Evolutionary conservation across 1,140 invertebrate genomes (phyloP), one percentile per base, ranked within the genome.

Genomic region (Drosophila fuyamai): DNA sequence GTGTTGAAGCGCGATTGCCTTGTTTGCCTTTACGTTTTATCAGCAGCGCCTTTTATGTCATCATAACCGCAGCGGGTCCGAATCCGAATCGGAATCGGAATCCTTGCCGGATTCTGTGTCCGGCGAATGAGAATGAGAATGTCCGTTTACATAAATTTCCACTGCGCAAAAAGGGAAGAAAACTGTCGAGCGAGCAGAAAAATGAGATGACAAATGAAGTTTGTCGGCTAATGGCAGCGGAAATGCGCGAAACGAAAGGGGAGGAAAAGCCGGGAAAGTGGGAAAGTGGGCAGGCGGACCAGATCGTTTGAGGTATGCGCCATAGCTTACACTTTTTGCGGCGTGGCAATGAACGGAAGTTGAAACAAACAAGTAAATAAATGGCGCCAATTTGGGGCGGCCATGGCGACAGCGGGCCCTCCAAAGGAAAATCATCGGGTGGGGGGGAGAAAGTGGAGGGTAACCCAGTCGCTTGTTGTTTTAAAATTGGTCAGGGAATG

Each of bases 361-460:
- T 89, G 84, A 90, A 89, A 89, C 84, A 89, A 89, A 89, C 84
- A 89, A 89, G 84, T 90, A 90, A 89, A 89, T 89, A 89, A 89
- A 89, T 90, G 84, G 84, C 84, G 84, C 84, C 84, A 89, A 90
- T 89, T 89, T 72, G 68, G 84, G 85, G 75, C 63, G 73, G 65
- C 57, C 44, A 70, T 68, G 75, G 51, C 63, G 63, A 65, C 71
- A 57, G 61, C 48, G 23, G 14, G 12, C 32, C 29, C 23, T 55
- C 16, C 14, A 41, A 29, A 13, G 18, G 27, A 43, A 46, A 18
- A 32, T 14, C 12, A 23, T 23, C 3, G 23, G 16, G 18, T 14
- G n/a, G 40, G 44, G 44, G 12, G 14, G 3, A 12, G 43, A 16
- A 51, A n/a, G 14, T 10, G 16, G 27, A 50, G 36, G 18, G 43